Base-by-base conservation (phyloP, 2,888 invertebrate species). In the Meta bourneti region DNA sequence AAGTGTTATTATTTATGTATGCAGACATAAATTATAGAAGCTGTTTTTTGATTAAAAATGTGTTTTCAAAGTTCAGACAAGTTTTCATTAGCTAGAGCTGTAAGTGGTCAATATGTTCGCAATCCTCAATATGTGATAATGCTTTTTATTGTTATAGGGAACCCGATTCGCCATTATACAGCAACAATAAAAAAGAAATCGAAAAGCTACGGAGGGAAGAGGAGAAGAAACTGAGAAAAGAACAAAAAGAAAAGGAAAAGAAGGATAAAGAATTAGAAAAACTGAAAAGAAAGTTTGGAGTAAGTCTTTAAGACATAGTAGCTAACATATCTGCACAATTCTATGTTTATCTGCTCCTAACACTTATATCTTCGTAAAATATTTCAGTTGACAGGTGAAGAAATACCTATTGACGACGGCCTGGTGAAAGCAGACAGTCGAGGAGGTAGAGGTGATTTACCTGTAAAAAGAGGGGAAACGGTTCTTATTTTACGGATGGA, bases 401-500 rank as follows among this genome's bases (percentile, higher is more conserved):
- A 93, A 72, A 90, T 93, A n/a, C 93, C 93, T 13, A 89, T 93
- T 7, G 92, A 92, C 75, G 89, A 92, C 34, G 93, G 93, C 0
- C 83, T 93, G 1, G 93, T 93, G 9, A 93, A 93, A 69, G 82
- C 89, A 34, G 93, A 93, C 72, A 82, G 88, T 11, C 88, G 84
- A 52, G 93, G 93, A 8, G 87, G 89, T 20, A 75, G 77, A 34
- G 90, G 90, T 16, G 92, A 93, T 72, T 77, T 93, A 2, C 82
- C 84, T 9, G 93, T 93, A 0, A 87, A 84, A 19, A 92, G 89
- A 82, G 93, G 93, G 0, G 93, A 93, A 54, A 92, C 87, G 0
- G 93, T 93, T 13, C 86, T 93, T 7, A 93, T 93, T 54, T 74
- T 93, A 11, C 74, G 93, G 9, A 93, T 93, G 93, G 93, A 93